Conservation (phyloP, 2,888 invertebrate genomes). For the Hemaris fuciformis region DNA sequence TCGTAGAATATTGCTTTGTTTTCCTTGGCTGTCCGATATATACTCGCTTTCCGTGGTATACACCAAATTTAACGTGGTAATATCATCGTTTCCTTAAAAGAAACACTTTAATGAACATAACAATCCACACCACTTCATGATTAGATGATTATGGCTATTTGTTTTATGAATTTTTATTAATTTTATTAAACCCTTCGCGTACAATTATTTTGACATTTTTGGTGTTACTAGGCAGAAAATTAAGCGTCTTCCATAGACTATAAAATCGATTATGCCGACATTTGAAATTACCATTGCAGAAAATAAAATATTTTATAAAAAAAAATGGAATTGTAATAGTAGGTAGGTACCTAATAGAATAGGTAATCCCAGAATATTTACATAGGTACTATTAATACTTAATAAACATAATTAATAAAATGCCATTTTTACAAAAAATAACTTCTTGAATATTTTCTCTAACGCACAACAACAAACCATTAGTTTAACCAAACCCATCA, state of each 20-base stretch:
- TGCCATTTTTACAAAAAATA: too few species aligned
- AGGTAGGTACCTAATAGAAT: too few species aligned
- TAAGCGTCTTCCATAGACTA: not conserved
- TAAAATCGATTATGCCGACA: not conserved
- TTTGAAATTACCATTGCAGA: not conserved
- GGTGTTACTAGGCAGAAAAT: conserved; percentile 24
- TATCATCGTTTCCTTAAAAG: conserved; percentile 26
- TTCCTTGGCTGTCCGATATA: conserved; percentile 54
- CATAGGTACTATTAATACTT: too few species aligned
- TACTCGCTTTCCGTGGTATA: conserved; percentile 18
- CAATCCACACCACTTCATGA: conserved; percentile 34
- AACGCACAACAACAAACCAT: too few species aligned
- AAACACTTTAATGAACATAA: conserved; percentile 23
- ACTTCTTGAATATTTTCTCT: too few species aligned
- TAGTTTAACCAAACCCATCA: too few species aligned
- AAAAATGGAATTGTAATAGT: not conserved
- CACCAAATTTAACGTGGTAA: conserved; percentile 25
- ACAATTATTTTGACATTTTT: conserved; percentile 43
- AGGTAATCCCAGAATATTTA: too few species aligned
- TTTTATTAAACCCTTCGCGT: conserved; percentile 29
- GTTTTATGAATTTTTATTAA: conserved; percentile 31
- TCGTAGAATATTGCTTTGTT: conserved; percentile 53
- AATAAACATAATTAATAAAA: too few species aligned
- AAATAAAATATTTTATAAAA: not conserved
- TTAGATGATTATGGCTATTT: conserved; percentile 24